Evolutionary conservation across 2,113 vertebrate species (phyloP), one percentile per base, ranked within the genome.

Genomic region (Campylomormyrus numenius): DNA sequence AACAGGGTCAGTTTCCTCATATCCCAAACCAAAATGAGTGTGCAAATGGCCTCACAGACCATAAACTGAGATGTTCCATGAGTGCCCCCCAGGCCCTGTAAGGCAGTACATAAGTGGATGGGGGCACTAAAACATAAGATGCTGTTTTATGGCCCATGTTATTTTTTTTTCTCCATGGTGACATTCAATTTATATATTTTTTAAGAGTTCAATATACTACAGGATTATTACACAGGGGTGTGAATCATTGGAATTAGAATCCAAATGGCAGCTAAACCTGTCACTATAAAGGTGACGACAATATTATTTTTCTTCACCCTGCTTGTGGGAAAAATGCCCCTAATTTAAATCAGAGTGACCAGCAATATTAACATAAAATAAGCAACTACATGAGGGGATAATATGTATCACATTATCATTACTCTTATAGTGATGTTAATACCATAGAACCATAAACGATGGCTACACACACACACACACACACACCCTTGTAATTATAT

Each of bases 111-210:
- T 62, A 53, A 24, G 53, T 56, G 77, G n/a, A 74, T 8, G n/a
- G 39, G 24, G 77, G 53, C 48, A 88, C 85, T 85, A 91, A 88
- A 91, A 88, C n/a, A 89, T 15, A 10, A 88, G 52, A 58, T 27
- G 77, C 90, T 27, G 89, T 92, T 93, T 92, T 92, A 92, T 89
- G 62, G 88, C 70, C 90, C 88, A 58, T 90, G 88, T 56, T 89
- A 53, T 90, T 56, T 90, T 91, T 90, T 90, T 48, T 90, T 56
- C 89, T 90, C 91, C 42, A 90, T 88, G 92, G 87, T 93, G 93
- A 93, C 91, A 91, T 93, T 92, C 74, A 89, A 89, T 93, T 93
- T 91, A 94, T 94, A 91, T 90, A 77, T 90, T 89, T 91, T 91
- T 89, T 49, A 62, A 35, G 77, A 35, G 56, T 52, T 53, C 84